Evolutionary conservation across 2,888 invertebrate species (phyloP), one percentile per base, ranked within the genome.

Genomic region (Allolobophora icterica): DNA sequence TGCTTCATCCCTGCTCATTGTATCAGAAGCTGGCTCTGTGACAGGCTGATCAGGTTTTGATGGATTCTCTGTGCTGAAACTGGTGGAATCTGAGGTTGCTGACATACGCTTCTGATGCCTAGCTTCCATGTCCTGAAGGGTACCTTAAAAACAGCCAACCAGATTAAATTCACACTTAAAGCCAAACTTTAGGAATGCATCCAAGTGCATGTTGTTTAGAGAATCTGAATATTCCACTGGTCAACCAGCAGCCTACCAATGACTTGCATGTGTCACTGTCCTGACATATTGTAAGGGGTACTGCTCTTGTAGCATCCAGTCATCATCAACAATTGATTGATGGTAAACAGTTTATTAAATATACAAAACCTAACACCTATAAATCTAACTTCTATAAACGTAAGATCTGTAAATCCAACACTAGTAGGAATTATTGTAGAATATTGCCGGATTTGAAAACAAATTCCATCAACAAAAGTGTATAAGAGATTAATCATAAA

Each of bases 1-100:
- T 90, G 93, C 92, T 35, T 92, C 91, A 89, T 92, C 45, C 21
- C 92, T 91, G 42, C 89, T 92, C 35, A 89, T 90, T 58, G 58
- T 90, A 34, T 90, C 91, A 42, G 90, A 89, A 35, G 84, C 89
- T 38, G n/a, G 30, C 42, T 21, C 71, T 42, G 71, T 71, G 71
- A 71, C 30, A 8, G 6, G 71, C n/a, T 71, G 71, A 71, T n/a
- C 30, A 11, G 71, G 71, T 71, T 71, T 30, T n/a, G n/a, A 71
- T 71, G 71, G 6, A 71, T 11, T 71, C 30, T 71, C 71, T 71
- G 6, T 21, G 30, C 71, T 71, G n/a, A 52, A 17, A 71, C n/a
- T 71, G 71, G n/a, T 71, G 30, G 71, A 71, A 71, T 71, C 71
- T n/a, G 71, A 71, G 30, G 42, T 40, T 40, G 42, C 21, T 6